These are phyloP conservation scores for Rhinatrema bivittatum DNA, from an alignment of 2,797 vertebrate species.

Conservation along the genomic window DNA sequence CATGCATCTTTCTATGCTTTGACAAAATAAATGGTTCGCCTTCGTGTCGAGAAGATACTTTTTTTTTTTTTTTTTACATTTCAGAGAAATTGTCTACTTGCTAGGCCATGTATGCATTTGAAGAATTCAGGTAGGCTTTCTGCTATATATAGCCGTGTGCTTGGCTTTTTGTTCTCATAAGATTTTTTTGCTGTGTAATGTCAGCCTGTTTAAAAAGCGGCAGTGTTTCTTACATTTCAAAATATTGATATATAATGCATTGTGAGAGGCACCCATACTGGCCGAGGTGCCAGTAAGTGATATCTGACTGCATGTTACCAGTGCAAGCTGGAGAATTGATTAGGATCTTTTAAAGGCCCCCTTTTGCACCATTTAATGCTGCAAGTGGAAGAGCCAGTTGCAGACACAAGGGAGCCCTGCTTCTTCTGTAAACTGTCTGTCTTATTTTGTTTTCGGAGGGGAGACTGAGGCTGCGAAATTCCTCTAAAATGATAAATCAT, in stretches of 20 bases:
- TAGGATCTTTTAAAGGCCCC: slow-evolving; percentile 18
- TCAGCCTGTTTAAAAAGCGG: slow-evolving; percentile 36
- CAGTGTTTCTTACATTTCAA: slow-evolving; percentile 11
- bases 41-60: slow-evolving; percentile 38
- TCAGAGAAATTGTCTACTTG: slow-evolving; percentile 41
- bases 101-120: slow-evolving; percentile 88
- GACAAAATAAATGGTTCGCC: slow-evolving; percentile 57
- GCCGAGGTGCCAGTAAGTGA: slow-evolving; percentile 20
- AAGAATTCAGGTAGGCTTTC: slow-evolving; percentile 84
- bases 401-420: slow-evolving; percentile 37
- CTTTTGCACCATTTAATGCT: slow-evolving; percentile 23
- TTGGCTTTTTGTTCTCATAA: slow-evolving; percentile 48
- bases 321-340: slow-evolving; percentile 39
- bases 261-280: slow-evolving; percentile 22
- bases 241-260: slow-evolving; percentile 9
- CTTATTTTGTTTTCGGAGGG: slow-evolving; percentile 43
- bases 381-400: slow-evolving; percentile 27
- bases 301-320: slow-evolving; percentile 32
- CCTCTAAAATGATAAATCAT: slow-evolving; percentile 26
- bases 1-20: slow-evolving; percentile 48
- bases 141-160: slow-evolving; percentile 33
- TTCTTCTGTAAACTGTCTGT: slow-evolving; percentile 32
- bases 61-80: slow-evolving; percentile 37
- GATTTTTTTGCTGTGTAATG: slow-evolving; percentile 64
- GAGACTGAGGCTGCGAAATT: slow-evolving; percentile 38